Conservation (phyloP, 2,888 invertebrate genomes). For the Andrena praecox region DNA sequence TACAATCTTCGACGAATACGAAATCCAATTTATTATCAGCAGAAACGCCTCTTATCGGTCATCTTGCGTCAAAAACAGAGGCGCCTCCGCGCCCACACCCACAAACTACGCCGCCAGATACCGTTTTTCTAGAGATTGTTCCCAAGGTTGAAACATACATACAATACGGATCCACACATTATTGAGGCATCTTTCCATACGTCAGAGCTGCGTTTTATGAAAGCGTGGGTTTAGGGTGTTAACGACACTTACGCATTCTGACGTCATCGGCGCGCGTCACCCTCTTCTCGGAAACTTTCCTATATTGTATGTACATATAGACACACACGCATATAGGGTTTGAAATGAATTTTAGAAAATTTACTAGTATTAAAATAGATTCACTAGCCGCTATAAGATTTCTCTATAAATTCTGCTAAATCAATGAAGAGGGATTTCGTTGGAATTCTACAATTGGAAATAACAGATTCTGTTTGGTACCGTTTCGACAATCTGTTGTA, state of each 20-base stretch:
- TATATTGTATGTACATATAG: too few relatives aligned
- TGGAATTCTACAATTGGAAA: background rate
- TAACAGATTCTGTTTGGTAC: background rate
- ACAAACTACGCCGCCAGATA: background rate
- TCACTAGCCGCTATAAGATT: too few relatives aligned
- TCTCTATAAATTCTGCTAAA: too few relatives aligned
- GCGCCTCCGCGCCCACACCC: background rate
- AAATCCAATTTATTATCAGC: background rate
- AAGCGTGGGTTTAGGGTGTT: conserved; percentile 37
- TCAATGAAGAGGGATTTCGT: too few relatives aligned
- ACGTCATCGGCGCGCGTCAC: conserved; percentile 29
- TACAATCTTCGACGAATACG: background rate
- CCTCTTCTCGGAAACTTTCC: background rate
- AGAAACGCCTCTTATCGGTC: background rate
- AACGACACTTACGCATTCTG: background rate
- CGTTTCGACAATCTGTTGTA: conserved; percentile 28
- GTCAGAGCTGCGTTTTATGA: background rate
- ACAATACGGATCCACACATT: background rate
- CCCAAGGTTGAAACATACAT: background rate
- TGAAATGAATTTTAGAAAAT: too few relatives aligned
- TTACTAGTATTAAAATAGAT: too few relatives aligned
- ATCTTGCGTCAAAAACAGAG: background rate
- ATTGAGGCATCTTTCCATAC: background rate
- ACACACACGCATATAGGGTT: too few relatives aligned
- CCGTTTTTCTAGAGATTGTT: background rate